These are phyloP conservation scores for Drosophila infuscata DNA, from an alignment of 2,888 invertebrate species.

Conservation along the genomic window DNA sequence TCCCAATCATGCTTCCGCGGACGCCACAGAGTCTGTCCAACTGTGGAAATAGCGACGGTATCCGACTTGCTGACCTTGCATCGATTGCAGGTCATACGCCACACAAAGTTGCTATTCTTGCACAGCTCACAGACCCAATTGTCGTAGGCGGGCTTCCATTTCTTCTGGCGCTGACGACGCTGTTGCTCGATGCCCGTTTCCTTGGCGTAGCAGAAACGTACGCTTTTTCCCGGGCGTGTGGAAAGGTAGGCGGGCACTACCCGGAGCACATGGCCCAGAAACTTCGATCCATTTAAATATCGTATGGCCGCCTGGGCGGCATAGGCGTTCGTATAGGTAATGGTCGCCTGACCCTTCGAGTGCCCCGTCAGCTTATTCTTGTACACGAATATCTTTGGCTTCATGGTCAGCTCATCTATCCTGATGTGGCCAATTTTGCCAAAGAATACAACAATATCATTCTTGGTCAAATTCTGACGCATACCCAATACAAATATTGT, in stretches of 20 bases:
- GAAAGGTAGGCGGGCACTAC: slow-evolving; percentile 69
- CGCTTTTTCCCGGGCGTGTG: slow-evolving; percentile 44
- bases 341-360: slow-evolving; percentile 71
- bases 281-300: slow-evolving; percentile 50
- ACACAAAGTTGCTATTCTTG: slow-evolving; percentile 68
- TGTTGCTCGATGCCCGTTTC: slow-evolving; percentile 31
- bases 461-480: slow-evolving; percentile 64
- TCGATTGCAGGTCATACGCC: slow-evolving; percentile 68
- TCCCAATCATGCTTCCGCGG: slow-evolving; percentile 55
- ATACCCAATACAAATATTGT: slow-evolving; percentile 70
- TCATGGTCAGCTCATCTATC: slow-evolving; percentile 50
- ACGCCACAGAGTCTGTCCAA: slow-evolving; percentile 17
- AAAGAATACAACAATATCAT: slow-evolving; percentile 62
- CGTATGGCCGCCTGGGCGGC: slow-evolving; percentile 64
- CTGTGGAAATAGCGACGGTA: neutral
- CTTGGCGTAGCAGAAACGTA: slow-evolving; percentile 56
- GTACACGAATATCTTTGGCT: slow-evolving; percentile 72
- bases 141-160: slow-evolving; percentile 69
- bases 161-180: slow-evolving; percentile 46
- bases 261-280: slow-evolving; percentile 53
- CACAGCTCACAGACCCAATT: slow-evolving; percentile 66
- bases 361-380: slow-evolving; percentile 67
- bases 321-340: slow-evolving; percentile 56
- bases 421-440: slow-evolving; percentile 57
- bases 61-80: slow-evolving; percentile 50